Evolutionary conservation across 2,797 vertebrate species (phyloP).

Genomic region (Sebastes miniatus): DNA sequence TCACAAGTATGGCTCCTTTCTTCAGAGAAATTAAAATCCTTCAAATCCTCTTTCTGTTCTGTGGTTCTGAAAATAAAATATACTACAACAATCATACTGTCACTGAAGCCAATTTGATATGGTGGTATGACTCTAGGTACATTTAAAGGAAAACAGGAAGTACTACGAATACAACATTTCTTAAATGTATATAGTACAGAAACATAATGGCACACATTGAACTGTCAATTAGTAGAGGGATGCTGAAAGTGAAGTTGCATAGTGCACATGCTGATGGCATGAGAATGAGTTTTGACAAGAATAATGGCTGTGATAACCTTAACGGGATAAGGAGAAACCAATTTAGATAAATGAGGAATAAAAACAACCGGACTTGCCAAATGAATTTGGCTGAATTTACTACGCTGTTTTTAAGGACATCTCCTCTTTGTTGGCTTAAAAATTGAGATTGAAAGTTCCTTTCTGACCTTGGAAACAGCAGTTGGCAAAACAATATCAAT

Average conservation of each 20-base stretch:
- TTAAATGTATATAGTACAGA: not conserved
- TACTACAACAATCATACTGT: not conserved
- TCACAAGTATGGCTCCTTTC: constrained; percentile 41
- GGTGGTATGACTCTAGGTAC: not conserved
- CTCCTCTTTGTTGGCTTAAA: not conserved
- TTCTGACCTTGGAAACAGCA: constrained; percentile 6
- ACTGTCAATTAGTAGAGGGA: not conserved
- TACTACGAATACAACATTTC: not conserved
- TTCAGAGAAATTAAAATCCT: constrained; percentile 41
- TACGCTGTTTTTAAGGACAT: not conserved
- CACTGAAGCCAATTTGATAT: constrained; percentile 15
- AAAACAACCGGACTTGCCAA: not conserved
- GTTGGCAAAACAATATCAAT: not conserved
- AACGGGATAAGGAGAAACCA: not conserved
- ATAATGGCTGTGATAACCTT: not conserved
- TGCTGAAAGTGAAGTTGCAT: not conserved
- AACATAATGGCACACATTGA: not conserved
- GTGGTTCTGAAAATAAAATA: constrained; percentile 19
- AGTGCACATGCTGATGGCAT: not conserved
- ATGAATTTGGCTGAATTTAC: not conserved
- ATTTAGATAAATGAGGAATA: not conserved
- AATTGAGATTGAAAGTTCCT: not conserved
- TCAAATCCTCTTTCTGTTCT: constrained; percentile 31
- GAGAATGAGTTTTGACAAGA: not conserved
- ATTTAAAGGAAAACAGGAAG: not conserved